Percentiles rank a stretch among this genome's conserved stretches.
phyloP scores from a whole-genome alignment of 2,113 vertebrate genomes.

The Pygathrix nemaeus region DNA sequence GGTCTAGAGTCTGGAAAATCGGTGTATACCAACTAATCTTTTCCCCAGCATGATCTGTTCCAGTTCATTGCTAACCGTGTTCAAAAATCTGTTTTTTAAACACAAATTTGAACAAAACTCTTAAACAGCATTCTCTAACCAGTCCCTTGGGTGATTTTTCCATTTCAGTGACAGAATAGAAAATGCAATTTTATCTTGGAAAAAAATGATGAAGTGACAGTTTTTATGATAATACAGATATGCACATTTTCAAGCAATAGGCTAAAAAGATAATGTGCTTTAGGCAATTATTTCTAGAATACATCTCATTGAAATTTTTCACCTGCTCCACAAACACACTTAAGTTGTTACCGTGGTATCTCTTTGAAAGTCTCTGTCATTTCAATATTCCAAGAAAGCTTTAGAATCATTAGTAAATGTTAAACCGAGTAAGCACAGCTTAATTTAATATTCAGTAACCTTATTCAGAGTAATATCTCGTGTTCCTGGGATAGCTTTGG shows the following conservation, averaged over 20 bases:
- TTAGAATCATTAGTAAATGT: background rate
- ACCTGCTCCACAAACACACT: background rate
- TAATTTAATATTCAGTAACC: background rate
- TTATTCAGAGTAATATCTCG: background rate
- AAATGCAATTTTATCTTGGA: background rate
- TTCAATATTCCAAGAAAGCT: background rate
- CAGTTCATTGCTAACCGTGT: constrained; percentile 64
- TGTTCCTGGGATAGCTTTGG: background rate
- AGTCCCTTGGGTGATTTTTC: background rate
- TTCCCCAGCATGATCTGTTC: constrained; percentile 73
- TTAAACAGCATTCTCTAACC: background rate
- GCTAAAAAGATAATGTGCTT: background rate
- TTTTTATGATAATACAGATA: constrained; percentile 19
- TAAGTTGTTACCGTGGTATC: background rate
- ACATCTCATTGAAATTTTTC: background rate
- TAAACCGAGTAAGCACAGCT: background rate
- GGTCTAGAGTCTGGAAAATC: constrained; percentile 68
- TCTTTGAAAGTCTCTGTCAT: background rate
- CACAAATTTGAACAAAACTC: constrained; percentile 29
- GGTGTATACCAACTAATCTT: constrained; percentile 75
- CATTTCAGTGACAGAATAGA: background rate
- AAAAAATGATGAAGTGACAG: constrained; percentile 32
- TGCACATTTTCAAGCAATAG: background rate
- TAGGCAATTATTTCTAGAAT: constrained; percentile 28
- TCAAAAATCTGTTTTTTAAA: constrained; percentile 56